phyloP scores from a whole-genome alignment of 2,888 invertebrate genomes.

The Heliconius erato region DNA sequence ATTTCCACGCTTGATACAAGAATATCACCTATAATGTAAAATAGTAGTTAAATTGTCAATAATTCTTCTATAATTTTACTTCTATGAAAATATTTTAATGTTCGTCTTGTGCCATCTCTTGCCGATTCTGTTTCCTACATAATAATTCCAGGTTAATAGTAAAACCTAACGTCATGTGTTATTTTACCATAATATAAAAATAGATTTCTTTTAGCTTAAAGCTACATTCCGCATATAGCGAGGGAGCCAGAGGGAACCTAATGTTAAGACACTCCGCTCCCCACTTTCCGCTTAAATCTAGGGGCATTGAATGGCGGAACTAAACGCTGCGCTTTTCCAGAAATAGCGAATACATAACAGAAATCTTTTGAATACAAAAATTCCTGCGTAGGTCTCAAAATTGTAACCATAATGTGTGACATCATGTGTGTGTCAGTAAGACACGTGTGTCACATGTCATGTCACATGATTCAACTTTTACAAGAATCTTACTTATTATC shows the following conservation, averaged over 20 bases:
- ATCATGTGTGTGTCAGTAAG: too few species aligned
- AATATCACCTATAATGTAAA: conserved; percentile 51
- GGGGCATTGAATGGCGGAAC: too few species aligned
- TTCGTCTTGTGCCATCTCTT: not conserved
- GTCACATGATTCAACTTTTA: not conserved
- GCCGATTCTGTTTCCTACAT: not conserved
- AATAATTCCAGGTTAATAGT: not conserved
- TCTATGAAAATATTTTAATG: not conserved
- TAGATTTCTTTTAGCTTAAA: too few species aligned
- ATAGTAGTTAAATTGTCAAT: conserved; percentile 48
- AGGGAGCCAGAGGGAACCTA: too few species aligned
- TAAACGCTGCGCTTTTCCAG: too few species aligned
- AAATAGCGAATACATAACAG: too few species aligned
- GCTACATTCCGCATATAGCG: too few species aligned
- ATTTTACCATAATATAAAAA: not conserved
- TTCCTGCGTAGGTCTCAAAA: too few species aligned
- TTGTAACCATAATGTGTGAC: too few species aligned
- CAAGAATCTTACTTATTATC: not conserved
- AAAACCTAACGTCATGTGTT: not conserved
- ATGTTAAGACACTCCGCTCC: too few species aligned
- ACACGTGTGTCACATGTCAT: too few species aligned
- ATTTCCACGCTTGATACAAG: conserved; percentile 70
- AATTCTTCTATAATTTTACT: conserved; percentile 8
- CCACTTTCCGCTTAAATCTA: too few species aligned
- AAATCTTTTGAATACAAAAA: not conserved